Base-by-base conservation (phyloP, 2,797 vertebrate genomes). In the Helicolenus hilgendorfi region DNA sequence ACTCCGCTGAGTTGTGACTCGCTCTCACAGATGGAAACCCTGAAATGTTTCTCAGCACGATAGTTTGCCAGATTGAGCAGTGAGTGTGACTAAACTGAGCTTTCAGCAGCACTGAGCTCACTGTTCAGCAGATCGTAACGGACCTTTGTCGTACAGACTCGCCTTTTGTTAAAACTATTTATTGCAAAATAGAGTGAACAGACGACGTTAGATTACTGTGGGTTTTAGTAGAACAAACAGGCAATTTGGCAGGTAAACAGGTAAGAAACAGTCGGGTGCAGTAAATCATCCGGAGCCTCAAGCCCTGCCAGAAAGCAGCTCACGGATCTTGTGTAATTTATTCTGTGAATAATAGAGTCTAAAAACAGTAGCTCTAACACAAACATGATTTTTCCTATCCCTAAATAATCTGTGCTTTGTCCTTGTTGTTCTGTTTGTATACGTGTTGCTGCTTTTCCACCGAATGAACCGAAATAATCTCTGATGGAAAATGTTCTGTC, bases 91-190 rank as follows among this genome's bases (percentile, higher is more conserved):
- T 72, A 67, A 80, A 62, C 45, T 27, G 41, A 49, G 35, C 45
- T 78, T 58, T 78, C 56, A 78, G 81, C 14, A 56, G 68, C 56
- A 22, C 36, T 69, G 69, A 70, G 63, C 45, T 82, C 38, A 59
- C 56, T 18, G 62, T 4, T 81, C 35, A 81, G 10, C 7, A 2
- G 22, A 68, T 59, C 5, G 11, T 20, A 56, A 45, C 36, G 0
- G 15, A 27, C 7, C 53, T 72, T 33, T 71, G 38, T 77, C 4
- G 1, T 11, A 53, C 15, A 70, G 24, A 68, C 58, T 55, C 3
- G 20, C 7, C 26, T 74, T 38, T 62, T 53, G 15, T 77, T 74
- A 4, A 65, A 75, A 14, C 18, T 31, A 5, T 36, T 26, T n/a
- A 10, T 4, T 55, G n/a, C 4, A 1, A 14, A 56, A 22, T 2